phyloP scores from a whole-genome alignment of 2,888 invertebrate species.

The Catocala fraxini region DNA sequence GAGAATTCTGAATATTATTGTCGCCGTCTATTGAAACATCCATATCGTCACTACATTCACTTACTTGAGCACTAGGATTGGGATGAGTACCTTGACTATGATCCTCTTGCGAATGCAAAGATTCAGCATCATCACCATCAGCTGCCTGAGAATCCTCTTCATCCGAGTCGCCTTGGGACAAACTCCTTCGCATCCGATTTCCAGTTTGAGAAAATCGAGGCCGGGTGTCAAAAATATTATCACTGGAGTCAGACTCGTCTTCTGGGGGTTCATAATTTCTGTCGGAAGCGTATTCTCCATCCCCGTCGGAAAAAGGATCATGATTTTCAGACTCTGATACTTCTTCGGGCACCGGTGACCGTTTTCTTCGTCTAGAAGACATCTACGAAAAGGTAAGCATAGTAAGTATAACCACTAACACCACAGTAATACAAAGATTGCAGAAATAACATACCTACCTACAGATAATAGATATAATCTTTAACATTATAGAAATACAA shows the following conservation, averaged over 20 bases:
- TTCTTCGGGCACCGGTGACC: constrained; percentile 7
- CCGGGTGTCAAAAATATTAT: constrained; percentile 7
- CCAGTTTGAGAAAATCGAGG: constrained; percentile 9
- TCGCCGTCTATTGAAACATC: constrained; percentile 9
- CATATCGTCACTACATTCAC: constrained; percentile 9
- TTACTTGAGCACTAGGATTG: constrained; percentile 9
- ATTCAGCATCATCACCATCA: constrained; percentile 8
- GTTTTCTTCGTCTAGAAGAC: constrained; percentile 8
- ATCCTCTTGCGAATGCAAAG: constrained; percentile 9
- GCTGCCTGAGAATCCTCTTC: constrained; percentile 9
- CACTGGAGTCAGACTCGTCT: constrained; percentile 8
- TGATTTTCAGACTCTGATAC: constrained; percentile 9
- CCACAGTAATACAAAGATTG: constrained; percentile 12
- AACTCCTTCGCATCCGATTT: constrained; percentile 7
- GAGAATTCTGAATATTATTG: constrained; percentile 9
- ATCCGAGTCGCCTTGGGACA: constrained; percentile 7
- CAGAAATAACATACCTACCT: constrained; percentile 11
- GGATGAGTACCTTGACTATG: constrained; percentile 7
- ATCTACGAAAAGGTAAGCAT: constrained; percentile 8
- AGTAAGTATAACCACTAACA: constrained; percentile 9
- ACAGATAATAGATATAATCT: constrained; percentile 8
- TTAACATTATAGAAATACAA: constrained; percentile 9
- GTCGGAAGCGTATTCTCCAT: constrained; percentile 8
- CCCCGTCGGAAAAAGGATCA: constrained; percentile 7
- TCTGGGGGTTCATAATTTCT: constrained; percentile 8